Evolutionary conservation across 2,113 vertebrate genomes (phyloP), one percentile per base, ranked within the genome.

Genomic region (Eupsittula cactorum): DNA sequence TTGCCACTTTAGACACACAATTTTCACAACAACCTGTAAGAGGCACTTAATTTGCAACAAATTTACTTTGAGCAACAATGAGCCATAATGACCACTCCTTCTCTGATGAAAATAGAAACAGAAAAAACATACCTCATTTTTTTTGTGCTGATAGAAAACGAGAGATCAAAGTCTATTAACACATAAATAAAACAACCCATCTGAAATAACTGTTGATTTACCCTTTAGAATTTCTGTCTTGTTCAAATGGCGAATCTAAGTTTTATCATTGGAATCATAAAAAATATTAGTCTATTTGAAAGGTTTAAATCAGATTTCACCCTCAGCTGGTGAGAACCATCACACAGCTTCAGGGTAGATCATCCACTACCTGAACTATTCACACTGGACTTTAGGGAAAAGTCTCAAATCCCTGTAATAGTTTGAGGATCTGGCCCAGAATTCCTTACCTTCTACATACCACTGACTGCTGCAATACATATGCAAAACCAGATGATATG

Each of bases 391-490:
- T 39, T 49, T 24, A 29, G 24, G 39, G 67, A 55, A 74, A 80
- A 67, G 7, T 60, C 63, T 90, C 62, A 73, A 52, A 71, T n/a
- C 25, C 21, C 25, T 52, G 21, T 69, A 83, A 73, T 0, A 1
- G 31, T 46, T 82, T 65, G 88, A 96, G 82, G 57, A 52, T 57
- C 63, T 41, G 39, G 49, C 65, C 33, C 53, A 86, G 42, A 84
- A 88, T 86, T 93, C 82, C 82, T 86, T 80, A 75, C 62, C 75
- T 44, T 57, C 50, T 93, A 62, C 73, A 41, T 88, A 86, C 63
- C 82, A 88, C 90, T 87, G 84, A 64, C 59, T 92, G 71, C 88
- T 85, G 55, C 52, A 91, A 69, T 60, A 27, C 29, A 46, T 19
- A 10, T 60, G 52, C 73, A 85, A 82, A 92, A 94, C 27, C 16